These are phyloP conservation scores for Coenobita brevimanus DNA, from an alignment of 1,140 invertebrate species.

Conservation along the genomic window DNA sequence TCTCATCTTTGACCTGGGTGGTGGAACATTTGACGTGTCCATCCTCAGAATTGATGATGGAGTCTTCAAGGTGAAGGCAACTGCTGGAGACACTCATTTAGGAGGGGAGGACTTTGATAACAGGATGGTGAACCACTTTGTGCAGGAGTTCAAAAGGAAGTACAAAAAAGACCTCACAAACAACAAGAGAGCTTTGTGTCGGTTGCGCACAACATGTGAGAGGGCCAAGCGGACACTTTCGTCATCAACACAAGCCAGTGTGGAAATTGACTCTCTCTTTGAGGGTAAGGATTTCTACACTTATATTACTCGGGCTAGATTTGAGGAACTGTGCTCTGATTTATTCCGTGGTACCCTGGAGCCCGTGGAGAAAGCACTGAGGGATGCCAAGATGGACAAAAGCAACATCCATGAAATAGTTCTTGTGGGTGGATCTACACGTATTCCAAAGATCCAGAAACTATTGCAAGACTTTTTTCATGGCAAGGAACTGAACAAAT, in stretches of 20 bases:
- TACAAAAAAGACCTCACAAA: too few relatives aligned
- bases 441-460: slow-evolving; percentile 38
- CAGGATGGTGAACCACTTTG: slow-evolving; percentile 39
- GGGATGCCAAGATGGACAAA: too few relatives aligned
- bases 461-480: slow-evolving; percentile 31
- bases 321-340: too few relatives aligned
- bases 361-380: too few relatives aligned
- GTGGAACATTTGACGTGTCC: slow-evolving; percentile 36
- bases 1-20: too few relatives aligned
- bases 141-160: slow-evolving; percentile 29
- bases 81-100: too few relatives aligned
- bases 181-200: too few relatives aligned
- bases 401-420: slow-evolving; percentile 11
- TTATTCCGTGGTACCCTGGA: too few relatives aligned
- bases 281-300: slow-evolving; percentile 36
- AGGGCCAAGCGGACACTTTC: too few relatives aligned
- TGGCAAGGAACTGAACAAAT: slow-evolving; percentile 35
- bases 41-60: slow-evolving; percentile 42
- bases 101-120: slow-evolving; percentile 20
- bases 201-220: too few relatives aligned
- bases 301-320: slow-evolving; percentile 10
- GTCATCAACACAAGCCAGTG: too few relatives aligned
- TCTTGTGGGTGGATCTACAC: slow-evolving; percentile 23
- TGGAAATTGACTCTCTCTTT: too few relatives aligned
- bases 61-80: slow-evolving; percentile 32